Evolutionary conservation across 2,888 invertebrate genomes (phyloP), one percentile per base, ranked within the genome.

Genomic region (Cotesia congregata): DNA sequence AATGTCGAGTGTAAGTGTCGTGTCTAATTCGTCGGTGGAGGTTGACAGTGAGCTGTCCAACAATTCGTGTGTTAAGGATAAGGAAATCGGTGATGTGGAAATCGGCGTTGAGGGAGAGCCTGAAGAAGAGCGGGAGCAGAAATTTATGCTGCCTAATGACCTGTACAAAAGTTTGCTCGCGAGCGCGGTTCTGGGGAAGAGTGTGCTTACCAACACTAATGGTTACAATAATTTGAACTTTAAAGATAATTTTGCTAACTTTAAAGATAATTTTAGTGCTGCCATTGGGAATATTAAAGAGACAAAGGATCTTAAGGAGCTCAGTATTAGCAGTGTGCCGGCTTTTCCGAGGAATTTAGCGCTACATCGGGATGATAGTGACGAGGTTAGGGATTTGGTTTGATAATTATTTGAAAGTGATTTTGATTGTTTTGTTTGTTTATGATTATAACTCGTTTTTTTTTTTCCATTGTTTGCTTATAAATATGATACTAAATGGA

Each of bases 161-260:
- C 91, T 95, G 83, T 95, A 95, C 87, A 95, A 95, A 89, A 95
- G 93, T 84, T 92, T 95, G 79, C 90, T 95, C 85, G 95, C 95
- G 9, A 95, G 92, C 86, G 93, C 93, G n/a, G 92, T 93, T 15
- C 90, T 93, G 73, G 92, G 93, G 68, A 92, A 88, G 86, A 90
- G 86, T 80, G 89, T 88, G 78, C 83, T 88, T 73, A 88, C 87
- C 80, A 82, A 50, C 4, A 12, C 50, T 50, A 50, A 50, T 50
- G 50, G 50, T 7, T 50, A 50, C 50, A 50, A 88, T 77, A 88
- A 88, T 81, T 84, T 88, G 76, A 86, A 85, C 79, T 86, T 89
- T 79, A 88, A 89, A 82, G 88, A 88, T 79, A 88, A 88, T 83
- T 82, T 88, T 75, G 86, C 85, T 71, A 86, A 87, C 80, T 80